Evolutionary conservation across 2,113 vertebrate genomes (phyloP).

Genomic region (Sylvilagus bachmani): DNA sequence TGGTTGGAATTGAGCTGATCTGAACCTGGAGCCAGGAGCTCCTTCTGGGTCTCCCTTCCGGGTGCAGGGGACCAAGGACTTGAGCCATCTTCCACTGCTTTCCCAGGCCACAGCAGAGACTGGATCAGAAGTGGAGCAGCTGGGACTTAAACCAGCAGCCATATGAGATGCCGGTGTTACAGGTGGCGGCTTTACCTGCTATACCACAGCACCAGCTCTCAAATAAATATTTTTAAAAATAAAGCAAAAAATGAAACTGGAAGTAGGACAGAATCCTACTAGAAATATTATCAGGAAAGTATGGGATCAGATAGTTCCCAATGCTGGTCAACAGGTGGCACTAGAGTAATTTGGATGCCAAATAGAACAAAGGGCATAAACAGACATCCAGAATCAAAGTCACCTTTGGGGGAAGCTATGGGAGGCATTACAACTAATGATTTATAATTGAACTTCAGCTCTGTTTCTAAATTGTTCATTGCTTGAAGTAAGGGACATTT

Average conservation of each 20-base stretch:
- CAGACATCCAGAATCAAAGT: background rate
- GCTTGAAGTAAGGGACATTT: background rate
- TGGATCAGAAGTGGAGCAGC: no score
- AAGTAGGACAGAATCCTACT: background rate
- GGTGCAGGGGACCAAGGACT: no score
- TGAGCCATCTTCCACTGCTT: no score
- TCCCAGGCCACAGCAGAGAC: no score
- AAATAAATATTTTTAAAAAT: background rate
- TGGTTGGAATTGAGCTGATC: no score
- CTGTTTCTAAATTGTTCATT: background rate
- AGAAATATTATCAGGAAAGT: background rate
- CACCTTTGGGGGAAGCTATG: background rate
- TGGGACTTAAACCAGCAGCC: no score
- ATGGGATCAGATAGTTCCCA: background rate
- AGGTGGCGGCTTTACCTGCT: no score
- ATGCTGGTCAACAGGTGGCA: constrained; percentile 57
- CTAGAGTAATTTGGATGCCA: constrained; percentile 44
- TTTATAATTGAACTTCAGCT: constrained; percentile 7
- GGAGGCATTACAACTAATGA: background rate
- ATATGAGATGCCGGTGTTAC: no score
- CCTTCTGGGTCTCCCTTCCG: no score
- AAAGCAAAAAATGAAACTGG: background rate
- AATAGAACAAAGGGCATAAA: constrained; percentile 50
- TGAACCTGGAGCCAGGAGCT: no score
- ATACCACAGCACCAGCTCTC: no score